Conservation (phyloP, 2,797 vertebrate genomes). For the Gallinago stenura region DNA sequence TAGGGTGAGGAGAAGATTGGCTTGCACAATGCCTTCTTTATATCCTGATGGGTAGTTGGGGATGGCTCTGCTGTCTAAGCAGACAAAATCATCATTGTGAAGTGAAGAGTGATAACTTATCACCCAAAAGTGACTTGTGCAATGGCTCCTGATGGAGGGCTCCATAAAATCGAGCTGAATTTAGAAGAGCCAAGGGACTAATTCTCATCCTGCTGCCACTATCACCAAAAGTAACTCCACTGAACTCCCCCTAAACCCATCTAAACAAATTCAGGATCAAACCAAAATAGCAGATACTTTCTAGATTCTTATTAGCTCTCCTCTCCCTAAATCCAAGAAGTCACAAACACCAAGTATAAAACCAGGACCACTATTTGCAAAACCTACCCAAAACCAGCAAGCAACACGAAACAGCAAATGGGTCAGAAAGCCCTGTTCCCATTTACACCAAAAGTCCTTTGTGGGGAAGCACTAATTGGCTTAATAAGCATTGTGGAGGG, state of each 20-base stretch:
- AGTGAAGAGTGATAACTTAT: not conserved
- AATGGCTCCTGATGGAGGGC: not conserved
- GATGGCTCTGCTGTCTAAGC: not conserved
- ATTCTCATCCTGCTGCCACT: not conserved
- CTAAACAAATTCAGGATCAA: not conserved
- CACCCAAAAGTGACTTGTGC: not conserved
- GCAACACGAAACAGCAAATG: accelerated
- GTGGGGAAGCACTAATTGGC: not conserved
- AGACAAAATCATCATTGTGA: not conserved
- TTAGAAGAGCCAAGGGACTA: not conserved
- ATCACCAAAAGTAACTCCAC: not conserved
- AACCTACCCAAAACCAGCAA: not conserved
- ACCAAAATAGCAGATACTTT: not conserved
- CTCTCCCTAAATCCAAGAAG: not conserved
- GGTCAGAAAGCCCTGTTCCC: not conserved
- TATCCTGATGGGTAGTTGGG: not conserved
- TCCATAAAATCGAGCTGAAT: not conserved
- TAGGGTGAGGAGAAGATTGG: not conserved
- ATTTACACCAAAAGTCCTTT: not conserved
- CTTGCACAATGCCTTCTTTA: not conserved
- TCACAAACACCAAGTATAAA: not conserved
- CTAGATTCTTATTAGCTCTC: not conserved
- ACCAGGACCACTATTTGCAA: not conserved
- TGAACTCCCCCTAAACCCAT: not conserved
- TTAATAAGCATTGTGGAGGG: not conserved